Evolutionary conservation across 2,113 vertebrate species (phyloP).

Genomic region (Oncorhynchus tshawytscha): DNA sequence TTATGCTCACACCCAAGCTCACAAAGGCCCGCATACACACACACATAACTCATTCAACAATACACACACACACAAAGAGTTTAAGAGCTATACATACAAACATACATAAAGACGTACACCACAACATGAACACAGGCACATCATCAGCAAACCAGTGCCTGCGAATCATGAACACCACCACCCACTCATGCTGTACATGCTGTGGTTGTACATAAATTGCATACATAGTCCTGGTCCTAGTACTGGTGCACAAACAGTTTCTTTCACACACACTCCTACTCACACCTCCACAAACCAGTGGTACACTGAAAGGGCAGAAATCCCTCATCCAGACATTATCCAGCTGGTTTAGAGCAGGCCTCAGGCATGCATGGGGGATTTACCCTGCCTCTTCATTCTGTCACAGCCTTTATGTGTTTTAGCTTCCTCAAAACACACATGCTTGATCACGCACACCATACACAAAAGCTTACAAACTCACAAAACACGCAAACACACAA

Average conservation of each 20-base stretch:
- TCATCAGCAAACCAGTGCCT: not conserved
- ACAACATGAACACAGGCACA: not conserved
- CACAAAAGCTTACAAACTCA: too few species aligned
- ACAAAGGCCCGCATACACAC: slow-evolving; percentile 16
- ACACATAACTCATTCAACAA: not conserved
- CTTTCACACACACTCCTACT: not conserved
- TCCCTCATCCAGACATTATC: slow-evolving; percentile 52
- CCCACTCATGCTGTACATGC: slow-evolving; percentile 19
- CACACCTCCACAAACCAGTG: slow-evolving; percentile 23
- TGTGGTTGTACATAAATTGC: not conserved
- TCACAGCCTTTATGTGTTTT: slow-evolving; percentile 42
- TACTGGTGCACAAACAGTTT: slow-evolving; percentile 20
- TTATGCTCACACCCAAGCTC: not conserved
- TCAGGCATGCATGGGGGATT: slow-evolving; percentile 50
- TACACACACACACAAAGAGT: not conserved
- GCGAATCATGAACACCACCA: not conserved
- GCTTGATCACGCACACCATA: not conserved
- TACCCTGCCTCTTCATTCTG: slow-evolving; percentile 41
- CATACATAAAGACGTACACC: not conserved
- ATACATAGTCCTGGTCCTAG: too few species aligned
- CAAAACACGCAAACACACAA: not conserved
- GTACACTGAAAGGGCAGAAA: slow-evolving; percentile 36
- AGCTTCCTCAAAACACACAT: slow-evolving; percentile 15
- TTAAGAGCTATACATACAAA: not conserved
- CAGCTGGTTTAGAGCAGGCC: slow-evolving; percentile 38